Evolutionary conservation across 2,113 vertebrate genomes (phyloP).

Genomic region (Prochilodus magdalenae): DNA sequence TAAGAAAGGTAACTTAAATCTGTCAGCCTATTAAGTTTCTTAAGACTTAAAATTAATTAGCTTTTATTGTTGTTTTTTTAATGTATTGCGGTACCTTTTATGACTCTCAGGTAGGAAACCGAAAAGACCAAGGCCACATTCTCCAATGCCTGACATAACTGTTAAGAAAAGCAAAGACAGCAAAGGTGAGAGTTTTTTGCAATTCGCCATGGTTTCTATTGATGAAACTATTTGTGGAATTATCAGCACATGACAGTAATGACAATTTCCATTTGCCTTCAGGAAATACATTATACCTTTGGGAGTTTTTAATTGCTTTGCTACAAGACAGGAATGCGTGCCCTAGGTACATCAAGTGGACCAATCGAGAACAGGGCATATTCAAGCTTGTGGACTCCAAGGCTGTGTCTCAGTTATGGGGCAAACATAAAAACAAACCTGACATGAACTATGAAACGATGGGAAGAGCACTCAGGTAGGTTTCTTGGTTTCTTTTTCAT

Average conservation of each 20-base stretch:
- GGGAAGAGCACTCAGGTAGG: constrained; percentile 95
- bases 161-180: constrained; percentile 94
- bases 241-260: neutral
- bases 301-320: constrained; percentile 96
- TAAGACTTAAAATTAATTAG: neutral
- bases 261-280: constrained; percentile 54
- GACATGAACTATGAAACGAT: constrained; percentile 99
- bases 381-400: constrained; percentile 98
- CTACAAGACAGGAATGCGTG: constrained; percentile 95
- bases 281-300: constrained; percentile 97
- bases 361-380: constrained; percentile 92
- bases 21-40: constrained; percentile 4
- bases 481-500: neutral
- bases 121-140: constrained; percentile 83
- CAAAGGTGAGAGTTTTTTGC: constrained; percentile 80
- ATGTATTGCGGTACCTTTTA: constrained; percentile 12
- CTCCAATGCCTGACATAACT: constrained; percentile 91
- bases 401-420: constrained; percentile 94
- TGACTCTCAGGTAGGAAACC: constrained; percentile 85
- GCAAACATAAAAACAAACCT: constrained; percentile 98
- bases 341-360: constrained; percentile 98
- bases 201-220: neutral
- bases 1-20: constrained; percentile 81
- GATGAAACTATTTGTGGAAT: neutral
- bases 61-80: neutral